phyloP scores from a whole-genome alignment of 1,140 invertebrate species.

The Panulirus ornatus region DNA sequence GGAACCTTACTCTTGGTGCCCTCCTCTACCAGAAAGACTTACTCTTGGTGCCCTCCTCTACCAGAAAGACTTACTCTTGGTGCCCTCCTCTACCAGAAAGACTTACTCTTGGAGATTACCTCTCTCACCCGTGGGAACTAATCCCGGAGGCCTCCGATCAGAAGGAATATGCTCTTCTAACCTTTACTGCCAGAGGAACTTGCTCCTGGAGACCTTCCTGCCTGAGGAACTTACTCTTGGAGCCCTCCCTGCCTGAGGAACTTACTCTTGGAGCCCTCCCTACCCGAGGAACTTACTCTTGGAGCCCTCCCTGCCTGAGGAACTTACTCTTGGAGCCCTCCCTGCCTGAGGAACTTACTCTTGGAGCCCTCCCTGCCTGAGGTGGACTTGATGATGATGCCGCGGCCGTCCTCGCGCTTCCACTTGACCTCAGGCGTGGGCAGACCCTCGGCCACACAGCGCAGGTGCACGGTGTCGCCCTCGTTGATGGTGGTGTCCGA shows the following conservation, averaged over 20 bases:
- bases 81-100: no score
- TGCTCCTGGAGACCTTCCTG: no score
- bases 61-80: no score
- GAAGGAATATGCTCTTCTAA: not conserved
- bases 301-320: not conserved
- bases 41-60: not conserved
- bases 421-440: slow-evolving; percentile 79
- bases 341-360: slow-evolving; percentile 27
- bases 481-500: slow-evolving; percentile 76
- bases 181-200: not conserved
- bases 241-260: no score
- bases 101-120: no score
- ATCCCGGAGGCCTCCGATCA: no score
- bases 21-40: no score
- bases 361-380: slow-evolving; percentile 11
- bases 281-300: not conserved
- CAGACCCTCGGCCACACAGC: slow-evolving; percentile 77
- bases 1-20: no score
- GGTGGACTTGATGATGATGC: slow-evolving; percentile 81
- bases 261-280: not conserved
- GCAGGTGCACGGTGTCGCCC: slow-evolving; percentile 76
- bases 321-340: not conserved
- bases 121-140: no score
- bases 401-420: slow-evolving; percentile 80
- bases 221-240: no score